Conservation (phyloP, 2,113 vertebrate genomes). For the Campylomormyrus numenius region DNA sequence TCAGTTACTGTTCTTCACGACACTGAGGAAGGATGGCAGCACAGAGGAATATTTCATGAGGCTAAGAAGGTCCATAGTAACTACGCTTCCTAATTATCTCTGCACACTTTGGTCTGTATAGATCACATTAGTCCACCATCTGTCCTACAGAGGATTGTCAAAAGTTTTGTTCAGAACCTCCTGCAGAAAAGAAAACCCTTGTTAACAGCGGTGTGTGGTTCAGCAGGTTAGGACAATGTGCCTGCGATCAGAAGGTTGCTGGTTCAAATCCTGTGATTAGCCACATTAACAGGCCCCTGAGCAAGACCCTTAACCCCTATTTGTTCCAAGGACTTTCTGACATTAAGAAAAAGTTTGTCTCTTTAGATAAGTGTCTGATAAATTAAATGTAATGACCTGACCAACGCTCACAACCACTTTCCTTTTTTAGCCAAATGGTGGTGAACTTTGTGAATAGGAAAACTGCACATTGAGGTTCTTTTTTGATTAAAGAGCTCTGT, state of each 20-base stretch:
- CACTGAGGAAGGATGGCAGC: slow-evolving; percentile 35
- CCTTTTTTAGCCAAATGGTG: background rate
- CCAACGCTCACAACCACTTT: background rate
- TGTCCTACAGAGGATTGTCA: background rate
- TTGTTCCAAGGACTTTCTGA: background rate
- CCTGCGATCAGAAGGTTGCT: background rate
- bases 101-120: background rate
- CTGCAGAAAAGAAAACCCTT: background rate
- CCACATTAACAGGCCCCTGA: background rate
- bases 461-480: background rate
- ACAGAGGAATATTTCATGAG: slow-evolving; percentile 19
- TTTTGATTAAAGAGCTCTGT: background rate
- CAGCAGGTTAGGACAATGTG: background rate
- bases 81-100: slow-evolving; percentile 14
- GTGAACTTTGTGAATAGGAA: background rate
- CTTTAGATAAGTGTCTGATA: background rate
- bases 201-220: background rate
- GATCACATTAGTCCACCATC: background rate
- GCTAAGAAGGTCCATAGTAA: slow-evolving; percentile 28
- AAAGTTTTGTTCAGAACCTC: background rate
- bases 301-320: background rate
- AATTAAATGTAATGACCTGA: background rate
- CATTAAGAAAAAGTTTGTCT: background rate
- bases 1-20: slow-evolving; percentile 48
- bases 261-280: background rate